Base-by-base conservation (phyloP, 1,140 invertebrate species). In the Bombus affinis region DNA sequence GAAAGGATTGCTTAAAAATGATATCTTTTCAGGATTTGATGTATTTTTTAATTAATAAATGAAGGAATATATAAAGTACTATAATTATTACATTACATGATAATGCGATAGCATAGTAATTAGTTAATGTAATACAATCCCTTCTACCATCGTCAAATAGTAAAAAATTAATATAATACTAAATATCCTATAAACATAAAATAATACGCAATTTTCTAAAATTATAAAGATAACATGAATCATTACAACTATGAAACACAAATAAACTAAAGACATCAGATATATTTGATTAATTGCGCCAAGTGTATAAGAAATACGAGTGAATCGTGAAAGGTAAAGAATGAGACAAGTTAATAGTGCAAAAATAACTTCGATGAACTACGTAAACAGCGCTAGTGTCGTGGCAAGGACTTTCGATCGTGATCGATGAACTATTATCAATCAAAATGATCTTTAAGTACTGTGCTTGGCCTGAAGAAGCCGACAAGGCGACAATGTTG, bases 371-470 rank as follows among this genome's bases (percentile, higher is more conserved):
- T 74, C 35, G 3, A 5, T n/a, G 39, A 81, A 57, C 28, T 9
- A 28, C 35, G 42, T 35, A 9, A 72, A 73, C 22, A 57, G n/a
- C 47, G 32, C 15, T 12, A 44, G 9, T 37, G 47, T 18, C 25
- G 44, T 47, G 53, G n/a, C 44, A 35, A 84, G 70, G 66, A 89
- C 44, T 75, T 47, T 59, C 18, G 68, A 82, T 39, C 81, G 85
- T 12, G 28, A 89, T 39, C 81, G 68, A 78, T 81, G 65, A 85
- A 32, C 62, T 6, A 57, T 15, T n/a, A 57, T 35, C 59, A 35
- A 39, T n/a, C n/a, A 72, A 62, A 73, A 95, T 95, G 94, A 92
- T 95, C 83, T 93, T 95, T 83, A 94, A 93, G 74, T 93, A 91
- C 75, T 94, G 93, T 83, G 77, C 93, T 37, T 93, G 94, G 94